These are phyloP conservation scores for Poeciliopsis paucimaculata DNA, from an alignment of 2,797 vertebrate genomes.

Conservation along the genomic window DNA sequence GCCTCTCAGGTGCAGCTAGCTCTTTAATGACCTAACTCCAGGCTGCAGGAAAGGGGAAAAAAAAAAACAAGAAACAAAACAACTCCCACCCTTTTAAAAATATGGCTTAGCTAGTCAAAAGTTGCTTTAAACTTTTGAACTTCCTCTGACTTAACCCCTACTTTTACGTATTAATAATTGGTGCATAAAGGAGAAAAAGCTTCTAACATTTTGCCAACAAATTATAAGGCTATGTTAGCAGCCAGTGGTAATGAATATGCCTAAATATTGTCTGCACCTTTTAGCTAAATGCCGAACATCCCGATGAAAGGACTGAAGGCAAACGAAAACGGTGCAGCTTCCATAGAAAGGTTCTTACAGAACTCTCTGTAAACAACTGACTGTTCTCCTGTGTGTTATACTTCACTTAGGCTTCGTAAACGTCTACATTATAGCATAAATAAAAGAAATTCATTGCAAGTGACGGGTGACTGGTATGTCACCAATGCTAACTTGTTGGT, in stretches of 20 bases:
- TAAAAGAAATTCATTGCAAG: constrained; percentile 63
- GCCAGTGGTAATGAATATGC: neutral
- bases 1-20: neutral
- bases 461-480: constrained; percentile 25
- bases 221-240: neutral
- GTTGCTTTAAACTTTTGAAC: neutral
- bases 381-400: constrained; percentile 23
- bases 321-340: neutral
- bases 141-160: neutral
- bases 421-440: constrained; percentile 35
- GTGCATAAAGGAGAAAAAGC: neutral
- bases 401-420: constrained; percentile 44
- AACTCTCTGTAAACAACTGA: neutral
- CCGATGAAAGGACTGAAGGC: neutral
- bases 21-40: neutral
- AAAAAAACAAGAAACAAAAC: neutral
- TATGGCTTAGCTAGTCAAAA: neutral
- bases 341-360: neutral
- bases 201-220: neutral
- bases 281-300: neutral
- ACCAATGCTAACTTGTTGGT: neutral
- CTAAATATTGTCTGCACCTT: neutral
- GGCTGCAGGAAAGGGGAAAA: neutral
- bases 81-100: neutral
- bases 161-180: neutral